Evolutionary conservation across 2,888 invertebrate genomes (phyloP), one percentile per base, ranked within the genome.

Genomic region (Pollenia labialis): DNA sequence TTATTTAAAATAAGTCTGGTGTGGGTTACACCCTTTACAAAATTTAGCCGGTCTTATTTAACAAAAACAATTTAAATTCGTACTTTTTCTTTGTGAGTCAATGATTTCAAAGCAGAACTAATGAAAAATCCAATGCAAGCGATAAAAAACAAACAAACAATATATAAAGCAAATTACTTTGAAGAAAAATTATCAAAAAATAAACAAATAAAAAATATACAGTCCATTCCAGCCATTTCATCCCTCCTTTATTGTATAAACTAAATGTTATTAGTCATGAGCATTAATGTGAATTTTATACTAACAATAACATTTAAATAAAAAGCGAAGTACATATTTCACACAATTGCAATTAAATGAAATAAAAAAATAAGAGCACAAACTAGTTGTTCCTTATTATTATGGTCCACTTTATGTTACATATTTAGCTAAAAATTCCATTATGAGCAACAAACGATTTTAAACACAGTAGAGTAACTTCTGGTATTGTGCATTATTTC

Each of bases 41-140:
- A 40, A 74, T 48, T 48, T 46, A 60, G 60, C 46, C 74, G 48
- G 58, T 48, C 14, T 40, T 74, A 40, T 60, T 74, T 40, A 40
- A 60, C 11, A 40, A n/a, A 58, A 58, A 42, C 50, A 23, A 62
- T 52, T 62, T 10, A 16, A 75, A 60, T 6, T 60, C 14, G 18
- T 16, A 16, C 7, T 42, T 52, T 40, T 75, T 75, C 62, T 50
- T 58, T 52, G 50, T 62, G 75, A 52, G 32, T 74, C 48, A 75
- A 71, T 8, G 16, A 7, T 52, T 52, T 56, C n/a, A 50, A 71
- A 12, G 40, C 40, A 54, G 23, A 74, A 71, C 7, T 71, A 54
- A 56, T 52, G 7, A 66, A 48, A 66, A 48, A 48, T 18, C 11
- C 23, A 44, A 56, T 8, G 32, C n/a, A 58, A 40, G 44, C 14